phyloP scores from a whole-genome alignment of 1,140 invertebrate genomes.

The Tetraneura akinire region DNA sequence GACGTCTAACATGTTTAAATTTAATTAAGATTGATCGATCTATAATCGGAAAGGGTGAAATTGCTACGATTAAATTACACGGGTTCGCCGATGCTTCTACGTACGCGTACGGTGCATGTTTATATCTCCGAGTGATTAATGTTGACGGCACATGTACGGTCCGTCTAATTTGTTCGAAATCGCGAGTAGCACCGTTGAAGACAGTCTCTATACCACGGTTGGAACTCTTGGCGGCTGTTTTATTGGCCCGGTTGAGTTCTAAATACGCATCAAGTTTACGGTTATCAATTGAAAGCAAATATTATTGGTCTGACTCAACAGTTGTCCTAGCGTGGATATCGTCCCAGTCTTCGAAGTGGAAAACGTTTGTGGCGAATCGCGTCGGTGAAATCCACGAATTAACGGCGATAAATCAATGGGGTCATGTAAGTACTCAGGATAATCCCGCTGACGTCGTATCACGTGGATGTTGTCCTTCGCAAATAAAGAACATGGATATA shows the following conservation, averaged over 20 bases:
- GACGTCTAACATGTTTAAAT: background rate
- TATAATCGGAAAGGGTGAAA: background rate
- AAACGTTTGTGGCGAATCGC: conserved; percentile 46
- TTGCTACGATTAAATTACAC: background rate
- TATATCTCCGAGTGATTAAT: conserved; percentile 49
- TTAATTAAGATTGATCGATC: conserved; percentile 21
- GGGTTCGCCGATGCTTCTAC: conserved; percentile 51
- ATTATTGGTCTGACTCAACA: conserved; percentile 31
- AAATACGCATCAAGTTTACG: no score
- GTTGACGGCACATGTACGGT: conserved; percentile 3
- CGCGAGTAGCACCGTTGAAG: background rate
- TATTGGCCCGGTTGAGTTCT: no score
- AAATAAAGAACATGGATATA: conserved; percentile 23
- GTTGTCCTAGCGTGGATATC: conserved; percentile 38
- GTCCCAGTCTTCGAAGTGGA: background rate
- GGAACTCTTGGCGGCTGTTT: background rate
- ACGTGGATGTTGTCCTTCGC: conserved; percentile 12
- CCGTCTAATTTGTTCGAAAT: no score
- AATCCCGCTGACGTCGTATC: conserved; percentile 41
- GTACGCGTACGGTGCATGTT: conserved; percentile 41
- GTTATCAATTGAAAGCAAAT: no score
- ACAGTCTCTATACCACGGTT: background rate
- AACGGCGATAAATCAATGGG: background rate
- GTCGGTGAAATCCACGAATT: conserved; percentile 24
- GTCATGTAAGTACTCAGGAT: background rate